phyloP scores from a whole-genome alignment of 2,888 invertebrate genomes.

The Ypsolopha scabrella region DNA sequence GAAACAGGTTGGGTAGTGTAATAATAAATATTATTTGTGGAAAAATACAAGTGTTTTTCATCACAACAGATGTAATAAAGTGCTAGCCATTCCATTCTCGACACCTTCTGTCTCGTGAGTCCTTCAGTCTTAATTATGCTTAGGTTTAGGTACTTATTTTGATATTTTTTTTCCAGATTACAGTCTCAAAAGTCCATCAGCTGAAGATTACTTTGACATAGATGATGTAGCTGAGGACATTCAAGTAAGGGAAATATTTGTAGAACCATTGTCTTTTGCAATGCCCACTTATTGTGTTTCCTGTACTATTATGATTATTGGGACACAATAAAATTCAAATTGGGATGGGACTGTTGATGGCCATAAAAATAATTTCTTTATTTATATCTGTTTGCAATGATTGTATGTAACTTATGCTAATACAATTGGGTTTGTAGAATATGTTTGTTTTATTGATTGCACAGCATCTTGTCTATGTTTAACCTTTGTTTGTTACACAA shows the following conservation, averaged over 20 bases:
- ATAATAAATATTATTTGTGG: no score
- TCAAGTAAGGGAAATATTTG: conserved; percentile 35
- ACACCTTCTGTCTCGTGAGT: not conserved
- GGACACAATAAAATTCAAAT: no score
- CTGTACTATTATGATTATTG: no score
- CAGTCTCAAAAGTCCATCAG: conserved; percentile 69
- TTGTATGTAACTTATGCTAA: no score
- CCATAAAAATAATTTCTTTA: no score
- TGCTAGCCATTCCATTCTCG: not conserved
- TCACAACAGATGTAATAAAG: not conserved
- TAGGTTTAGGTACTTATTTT: not conserved
- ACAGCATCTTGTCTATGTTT: not conserved
- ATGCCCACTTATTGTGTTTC: not conserved
- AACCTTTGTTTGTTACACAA: no score
- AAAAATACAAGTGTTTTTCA: no score
- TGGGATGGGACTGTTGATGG: no score
- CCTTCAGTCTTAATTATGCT: not conserved
- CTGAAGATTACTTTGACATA: conserved; percentile 94
- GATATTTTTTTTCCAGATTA: conserved; percentile 47
- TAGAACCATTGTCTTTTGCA: not conserved
- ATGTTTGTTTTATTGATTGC: not conserved
- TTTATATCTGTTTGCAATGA: no score
- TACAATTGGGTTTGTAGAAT: no score
- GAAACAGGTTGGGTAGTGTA: no score
- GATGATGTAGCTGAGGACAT: conserved; percentile 90